Evolutionary conservation across 2,888 invertebrate species (phyloP).

Genomic region (Epistrophe grossulariae): DNA sequence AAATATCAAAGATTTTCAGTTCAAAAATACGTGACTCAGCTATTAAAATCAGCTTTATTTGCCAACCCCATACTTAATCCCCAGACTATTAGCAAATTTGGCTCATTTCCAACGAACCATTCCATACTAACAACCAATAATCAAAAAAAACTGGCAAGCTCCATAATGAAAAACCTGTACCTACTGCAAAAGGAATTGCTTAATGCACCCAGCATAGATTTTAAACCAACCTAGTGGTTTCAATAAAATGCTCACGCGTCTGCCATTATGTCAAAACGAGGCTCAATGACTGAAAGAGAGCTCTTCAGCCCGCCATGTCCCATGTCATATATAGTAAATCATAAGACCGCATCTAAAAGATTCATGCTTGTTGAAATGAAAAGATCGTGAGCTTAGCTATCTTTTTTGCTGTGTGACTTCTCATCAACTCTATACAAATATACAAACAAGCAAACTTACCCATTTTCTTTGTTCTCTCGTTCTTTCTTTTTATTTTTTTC

Average conservation of each 20-base stretch:
- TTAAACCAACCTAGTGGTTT: slow-evolving; percentile 23
- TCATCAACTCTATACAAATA: background rate
- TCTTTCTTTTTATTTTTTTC: background rate
- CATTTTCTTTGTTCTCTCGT: slow-evolving; percentile 21
- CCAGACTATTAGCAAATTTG: slow-evolving; percentile 47
- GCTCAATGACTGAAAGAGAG: background rate
- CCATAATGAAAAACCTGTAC: slow-evolving; percentile 19
- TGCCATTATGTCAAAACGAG: slow-evolving; percentile 52
- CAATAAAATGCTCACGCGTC: slow-evolving; percentile 64
- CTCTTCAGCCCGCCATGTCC: background rate
- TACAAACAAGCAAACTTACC: background rate
- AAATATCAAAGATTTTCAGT: slow-evolving; percentile 18
- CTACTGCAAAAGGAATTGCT: slow-evolving; percentile 30
- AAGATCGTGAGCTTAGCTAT: slow-evolving; percentile 27
- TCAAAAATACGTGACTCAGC: slow-evolving; percentile 55
- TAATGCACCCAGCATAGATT: slow-evolving; percentile 49
- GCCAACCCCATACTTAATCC: slow-evolving; percentile 43
- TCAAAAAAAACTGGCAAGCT: slow-evolving; percentile 16
- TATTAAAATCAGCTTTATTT: slow-evolving; percentile 41
- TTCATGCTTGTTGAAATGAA: slow-evolving; percentile 19
- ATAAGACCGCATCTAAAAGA: slow-evolving; percentile 20
- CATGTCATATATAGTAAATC: slow-evolving; percentile 17
- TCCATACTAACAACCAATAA: slow-evolving; percentile 35
- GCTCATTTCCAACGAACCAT: slow-evolving; percentile 17
- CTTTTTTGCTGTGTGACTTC: slow-evolving; percentile 6